These are phyloP conservation scores for Sclerodermus sp. DNA, from an alignment of 2,888 invertebrate species.

Conservation along the genomic window DNA sequence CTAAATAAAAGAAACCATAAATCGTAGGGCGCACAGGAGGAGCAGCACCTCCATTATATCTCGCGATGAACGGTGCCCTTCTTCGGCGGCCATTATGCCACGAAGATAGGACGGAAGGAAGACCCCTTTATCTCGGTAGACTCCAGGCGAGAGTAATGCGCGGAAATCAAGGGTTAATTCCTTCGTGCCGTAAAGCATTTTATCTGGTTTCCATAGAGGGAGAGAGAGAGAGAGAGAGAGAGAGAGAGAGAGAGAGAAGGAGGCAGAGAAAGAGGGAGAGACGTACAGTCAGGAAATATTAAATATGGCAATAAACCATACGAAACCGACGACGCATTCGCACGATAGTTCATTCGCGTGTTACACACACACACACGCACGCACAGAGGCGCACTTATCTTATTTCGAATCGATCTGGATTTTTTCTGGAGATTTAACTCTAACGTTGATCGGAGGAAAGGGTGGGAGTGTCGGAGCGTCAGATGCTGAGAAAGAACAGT, in stretches of 20 bases:
- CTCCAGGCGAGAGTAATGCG: constrained; percentile 51
- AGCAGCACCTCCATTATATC: constrained; percentile 37
- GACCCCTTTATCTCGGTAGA: constrained; percentile 53
- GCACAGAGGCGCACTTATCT: no score
- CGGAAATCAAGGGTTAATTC: constrained; percentile 57
- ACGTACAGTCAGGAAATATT: constrained; percentile 39
- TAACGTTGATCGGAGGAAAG: no score
- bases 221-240: background rate
- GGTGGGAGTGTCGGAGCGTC: background rate
- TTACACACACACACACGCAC: no score
- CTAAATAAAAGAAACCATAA: constrained; percentile 51
- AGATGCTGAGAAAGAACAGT: background rate
- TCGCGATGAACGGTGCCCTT: constrained; percentile 47
- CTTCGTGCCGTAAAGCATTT: constrained; percentile 50
- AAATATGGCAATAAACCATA: constrained; percentile 42
- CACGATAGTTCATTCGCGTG: no score
- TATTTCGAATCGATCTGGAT: no score
- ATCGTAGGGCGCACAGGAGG: constrained; percentile 35
- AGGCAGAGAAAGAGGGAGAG: background rate
- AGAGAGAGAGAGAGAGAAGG: background rate
- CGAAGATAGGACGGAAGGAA: constrained; percentile 45
- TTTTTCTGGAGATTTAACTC: no score
- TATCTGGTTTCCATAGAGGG: constrained; percentile 36
- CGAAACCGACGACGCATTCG: no score
- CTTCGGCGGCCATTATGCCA: constrained; percentile 51